A percentile compares a stretch with the other conserved stretches of the same genome.
Evolutionary conservation across 1,140 invertebrate genomes (phyloP).

Genomic region (Calliphora vicina): DNA sequence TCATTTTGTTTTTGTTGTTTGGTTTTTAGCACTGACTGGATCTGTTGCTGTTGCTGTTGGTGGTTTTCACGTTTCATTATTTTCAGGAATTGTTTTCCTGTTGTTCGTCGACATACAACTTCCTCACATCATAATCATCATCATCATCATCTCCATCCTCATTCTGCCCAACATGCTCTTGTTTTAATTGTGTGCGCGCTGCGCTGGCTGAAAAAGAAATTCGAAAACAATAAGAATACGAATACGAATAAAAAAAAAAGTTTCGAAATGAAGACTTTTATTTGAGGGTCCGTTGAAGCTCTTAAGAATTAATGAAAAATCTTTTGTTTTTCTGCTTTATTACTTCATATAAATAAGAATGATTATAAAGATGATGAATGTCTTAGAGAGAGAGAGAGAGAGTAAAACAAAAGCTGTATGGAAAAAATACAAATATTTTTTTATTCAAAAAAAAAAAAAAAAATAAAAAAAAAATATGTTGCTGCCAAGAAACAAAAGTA

Average conservation of each 20-base stretch:
- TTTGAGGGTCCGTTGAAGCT: neutral
- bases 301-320: constrained; percentile 17
- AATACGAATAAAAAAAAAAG: neutral
- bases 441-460: neutral
- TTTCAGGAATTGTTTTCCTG: neutral
- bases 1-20: neutral
- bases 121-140: neutral
- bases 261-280: neutral
- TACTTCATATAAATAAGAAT: neutral
- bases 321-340: constrained; percentile 17
- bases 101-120: neutral
- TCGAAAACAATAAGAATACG: neutral
- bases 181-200: neutral
- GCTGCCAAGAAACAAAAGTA: neutral
- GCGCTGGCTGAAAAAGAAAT: neutral
- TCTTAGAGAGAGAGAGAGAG: neutral
- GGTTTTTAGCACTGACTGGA: neutral
- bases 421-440: neutral
- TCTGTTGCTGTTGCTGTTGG: neutral
- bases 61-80: constrained; percentile 13
- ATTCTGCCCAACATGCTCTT: neutral
- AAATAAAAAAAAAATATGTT: neutral
- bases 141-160: neutral
- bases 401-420: neutral
- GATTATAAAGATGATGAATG: constrained; percentile 4